Base-by-base conservation (phyloP, 2,797 vertebrate genomes). In the Myotis pilosus region DNA sequence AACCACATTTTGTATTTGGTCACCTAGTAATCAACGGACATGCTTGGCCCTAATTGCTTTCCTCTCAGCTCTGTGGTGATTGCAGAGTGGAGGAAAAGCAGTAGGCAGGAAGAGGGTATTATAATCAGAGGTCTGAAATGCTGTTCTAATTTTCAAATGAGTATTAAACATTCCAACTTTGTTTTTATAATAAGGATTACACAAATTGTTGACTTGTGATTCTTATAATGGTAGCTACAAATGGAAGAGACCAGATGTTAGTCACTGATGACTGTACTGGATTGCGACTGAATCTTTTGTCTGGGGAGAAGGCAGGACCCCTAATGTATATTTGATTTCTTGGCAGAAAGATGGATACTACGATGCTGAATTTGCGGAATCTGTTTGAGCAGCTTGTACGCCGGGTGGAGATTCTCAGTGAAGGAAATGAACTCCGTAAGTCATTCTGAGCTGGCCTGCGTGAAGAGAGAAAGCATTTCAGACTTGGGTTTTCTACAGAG, bases 401-500 rank as follows among this genome's bases (percentile, higher is more conserved):
- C 41, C 99, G 99, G 78, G 98, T 98, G 51, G 99, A 99, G 80
- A 75, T 98, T 47, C 98, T 99, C 86, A 99, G 98, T 78, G 99
- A 99, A 90, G 99, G 98, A 80, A 98, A 98, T 53, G 99, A 99
- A 93, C 98, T 97, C 75, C 98, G 99, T 99, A 97, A 99, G 99
- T 99, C 91, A 94, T 91, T 79, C 10, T 74, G 25, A 96, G 87
- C 30, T 89, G 89, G 87, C 75, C 72, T 94, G 69, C 84, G 66
- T 49, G 72, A 74, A 80, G 72, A 83, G 30, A 55, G 86, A 72
- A 94, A 92, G 28, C 71, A 86, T 71, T 87, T 89, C 49, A 92
- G 53, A 83, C 53, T 83, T 91, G 80, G 28, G 4, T 69, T 80
- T 93, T 83, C 57, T 87, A 9, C 19, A 90, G 44, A 93, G 47